These are phyloP conservation scores for Drosophila affinis DNA, from an alignment of 2,888 invertebrate species.

Conservation along the genomic window DNA sequence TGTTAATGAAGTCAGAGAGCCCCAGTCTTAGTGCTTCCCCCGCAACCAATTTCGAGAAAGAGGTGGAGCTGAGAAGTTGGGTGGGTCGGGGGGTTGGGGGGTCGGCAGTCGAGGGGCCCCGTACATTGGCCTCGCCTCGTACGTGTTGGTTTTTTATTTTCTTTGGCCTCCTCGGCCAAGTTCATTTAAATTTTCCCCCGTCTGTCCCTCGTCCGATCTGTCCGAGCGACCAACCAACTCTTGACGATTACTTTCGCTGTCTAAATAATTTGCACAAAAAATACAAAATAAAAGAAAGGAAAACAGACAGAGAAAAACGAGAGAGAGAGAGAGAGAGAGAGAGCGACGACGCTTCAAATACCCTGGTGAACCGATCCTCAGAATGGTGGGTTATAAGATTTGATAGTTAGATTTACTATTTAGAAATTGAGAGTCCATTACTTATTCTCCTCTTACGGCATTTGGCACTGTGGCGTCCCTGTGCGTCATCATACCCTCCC, in stretches of 20 bases:
- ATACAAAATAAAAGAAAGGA: background rate
- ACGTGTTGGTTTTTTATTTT: conserved; percentile 50
- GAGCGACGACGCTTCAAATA: background rate
- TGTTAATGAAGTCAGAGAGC: conserved; percentile 63
- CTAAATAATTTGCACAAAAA: conserved; percentile 62
- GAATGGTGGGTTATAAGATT: no score
- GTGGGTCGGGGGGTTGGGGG: background rate
- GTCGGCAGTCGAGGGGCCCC: background rate
- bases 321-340: no score
- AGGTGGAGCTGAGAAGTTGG: background rate
- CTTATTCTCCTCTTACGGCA: no score
- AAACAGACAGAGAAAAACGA: background rate
- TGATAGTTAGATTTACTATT: no score
- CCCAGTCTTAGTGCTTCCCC: conserved; percentile 66
- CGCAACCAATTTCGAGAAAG: background rate
- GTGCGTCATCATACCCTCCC: background rate
- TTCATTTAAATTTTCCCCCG: conserved; percentile 63
- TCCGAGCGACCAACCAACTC: conserved; percentile 35
- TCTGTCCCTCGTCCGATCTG: conserved; percentile 5
- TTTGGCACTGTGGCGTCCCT: background rate
- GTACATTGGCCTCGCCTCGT: conserved; percentile 32
- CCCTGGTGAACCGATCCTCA: background rate
- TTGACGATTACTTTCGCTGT: conserved; percentile 74
- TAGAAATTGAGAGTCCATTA: no score
- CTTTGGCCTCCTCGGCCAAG: conserved; percentile 31